Percentiles rank a stretch among this genome's conserved stretches.
phyloP scores from a whole-genome alignment of 1,140 invertebrate species.

The Trichonephila clavata region DNA sequence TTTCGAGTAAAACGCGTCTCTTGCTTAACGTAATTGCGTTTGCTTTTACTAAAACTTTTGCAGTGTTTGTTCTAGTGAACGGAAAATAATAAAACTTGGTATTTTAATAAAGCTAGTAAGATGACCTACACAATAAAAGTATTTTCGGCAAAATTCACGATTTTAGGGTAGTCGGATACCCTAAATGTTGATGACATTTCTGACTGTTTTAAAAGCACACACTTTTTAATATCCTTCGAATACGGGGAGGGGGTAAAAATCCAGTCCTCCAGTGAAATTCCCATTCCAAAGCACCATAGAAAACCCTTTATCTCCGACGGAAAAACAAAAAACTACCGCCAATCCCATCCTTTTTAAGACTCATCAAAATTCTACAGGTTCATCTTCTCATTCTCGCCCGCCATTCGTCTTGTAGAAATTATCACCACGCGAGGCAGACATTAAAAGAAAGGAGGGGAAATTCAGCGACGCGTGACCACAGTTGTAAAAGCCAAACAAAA shows the following conservation, averaged over 20 bases:
- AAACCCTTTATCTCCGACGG: background rate
- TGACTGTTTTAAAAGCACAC: no score
- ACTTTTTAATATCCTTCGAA: no score
- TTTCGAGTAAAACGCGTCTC: no score
- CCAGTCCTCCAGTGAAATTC: background rate
- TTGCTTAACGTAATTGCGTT: no score
- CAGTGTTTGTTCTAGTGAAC: no score
- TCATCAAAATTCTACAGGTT: background rate
- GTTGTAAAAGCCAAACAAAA: background rate
- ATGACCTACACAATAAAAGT: no score
- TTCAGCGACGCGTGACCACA: background rate
- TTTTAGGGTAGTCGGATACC: no score
- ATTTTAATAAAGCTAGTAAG: no score
- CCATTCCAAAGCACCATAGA: background rate
- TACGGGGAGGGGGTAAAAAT: background rate
- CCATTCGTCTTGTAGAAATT: background rate
- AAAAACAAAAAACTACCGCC: background rate
- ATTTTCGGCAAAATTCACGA: no score
- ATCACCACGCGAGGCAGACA: slow-evolving; percentile 25
- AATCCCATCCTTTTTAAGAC: background rate
- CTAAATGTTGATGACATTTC: no score
- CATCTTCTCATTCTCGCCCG: background rate
- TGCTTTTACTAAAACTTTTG: no score
- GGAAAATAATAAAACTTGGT: no score
- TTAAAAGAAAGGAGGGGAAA: background rate